Base-by-base conservation (phyloP, 2,797 vertebrate genomes). In the Graptemys geographica region DNA sequence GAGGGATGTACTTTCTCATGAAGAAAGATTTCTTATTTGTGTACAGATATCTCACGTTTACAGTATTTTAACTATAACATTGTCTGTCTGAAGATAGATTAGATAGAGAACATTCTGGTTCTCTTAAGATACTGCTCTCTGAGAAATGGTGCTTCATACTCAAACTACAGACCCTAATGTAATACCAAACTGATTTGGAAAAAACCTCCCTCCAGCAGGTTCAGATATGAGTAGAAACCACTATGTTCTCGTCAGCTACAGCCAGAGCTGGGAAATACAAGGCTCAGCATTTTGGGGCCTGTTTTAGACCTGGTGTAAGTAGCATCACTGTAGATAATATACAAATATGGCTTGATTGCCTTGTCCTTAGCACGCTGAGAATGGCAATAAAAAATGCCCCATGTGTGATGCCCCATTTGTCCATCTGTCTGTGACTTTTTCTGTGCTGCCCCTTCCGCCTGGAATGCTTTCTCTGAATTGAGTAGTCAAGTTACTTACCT, bases 401-500 rank as follows among this genome's bases (percentile, higher is more conserved):
- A 33, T 3, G 65, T 0, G 0, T 9, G 62, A 11, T 51, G 51
- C 25, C 28, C 47, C 90, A 51, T 86, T 83, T 1, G 8, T n/a
- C 59, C 56, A 25, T 37, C 53, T 3, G 5, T 49, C 3, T 33
- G 65, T 51, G 84, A 69, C 41, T 23, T 79, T 72, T 92, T 80
- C 53, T n/a, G 2, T 28, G 84, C 76, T 49, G 13, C 37, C 85
- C 16, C 41, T 6, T 55, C 47, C 16, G 2, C 0, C 0, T 19
- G 25, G 28, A 79, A 53, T 2, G 11, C 5, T 57, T 33, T 13
- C 18, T 4, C 28, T 78, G 83, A 87, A 37, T 41, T 2, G 79
- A 83, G n/a, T 69, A 37, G 33, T 37, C 49, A 15, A 0, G 0
- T 51, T 2, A 19, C 37, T 86, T 8, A 81, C 90, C 59, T 92